These are phyloP conservation scores for Aurelia sp. DNA, from an alignment of 30 jellyfish, hydroid and myxozoan genomes.

Conservation along the genomic window DNA sequence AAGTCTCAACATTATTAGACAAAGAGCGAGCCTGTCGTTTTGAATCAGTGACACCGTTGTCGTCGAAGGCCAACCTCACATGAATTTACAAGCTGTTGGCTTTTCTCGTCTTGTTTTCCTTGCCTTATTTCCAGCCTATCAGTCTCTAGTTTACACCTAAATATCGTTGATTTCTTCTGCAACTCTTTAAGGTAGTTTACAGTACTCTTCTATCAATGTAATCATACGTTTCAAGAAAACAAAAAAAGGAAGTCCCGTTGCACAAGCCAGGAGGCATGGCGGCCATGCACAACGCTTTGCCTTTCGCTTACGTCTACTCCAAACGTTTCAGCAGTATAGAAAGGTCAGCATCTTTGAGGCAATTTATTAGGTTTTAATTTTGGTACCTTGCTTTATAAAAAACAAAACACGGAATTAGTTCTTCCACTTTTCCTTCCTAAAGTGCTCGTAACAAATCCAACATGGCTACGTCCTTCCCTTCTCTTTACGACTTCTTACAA, in stretches of 20 bases:
- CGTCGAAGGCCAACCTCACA: too few relatives aligned
- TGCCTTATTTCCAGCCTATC: too few relatives aligned
- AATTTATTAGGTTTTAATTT: slow-evolving; percentile 39
- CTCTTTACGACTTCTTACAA: too few relatives aligned
- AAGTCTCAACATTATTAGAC: too few relatives aligned
- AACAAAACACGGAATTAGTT: slow-evolving; percentile 43
- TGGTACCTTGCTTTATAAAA: slow-evolving; percentile 46
- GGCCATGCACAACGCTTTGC: slow-evolving; percentile 37
- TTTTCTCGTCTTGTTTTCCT: too few relatives aligned
- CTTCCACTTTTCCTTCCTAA: slow-evolving; percentile 59
- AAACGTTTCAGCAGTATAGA: slow-evolving; percentile 34
- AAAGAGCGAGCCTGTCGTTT: too few relatives aligned
- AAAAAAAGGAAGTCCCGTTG: slow-evolving; percentile 11
- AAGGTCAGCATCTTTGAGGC: slow-evolving; percentile 53
- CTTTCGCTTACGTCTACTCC: slow-evolving; percentile 58
- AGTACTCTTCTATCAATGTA: not conserved
- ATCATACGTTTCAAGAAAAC: not conserved
- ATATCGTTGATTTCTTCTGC: not conserved
- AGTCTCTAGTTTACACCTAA: too few relatives aligned
- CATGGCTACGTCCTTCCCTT: slow-evolving; percentile 13
- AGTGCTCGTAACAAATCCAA: slow-evolving; percentile 36
- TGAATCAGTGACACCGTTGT: too few relatives aligned
- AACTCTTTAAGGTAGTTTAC: not conserved
- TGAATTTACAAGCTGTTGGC: too few relatives aligned
- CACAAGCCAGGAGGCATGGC: slow-evolving; percentile 21